A percentile compares a stretch with the other conserved stretches of the same genome.
phyloP scores from a whole-genome alignment of 2,113 vertebrate species.

The Chrysemys picta region DNA sequence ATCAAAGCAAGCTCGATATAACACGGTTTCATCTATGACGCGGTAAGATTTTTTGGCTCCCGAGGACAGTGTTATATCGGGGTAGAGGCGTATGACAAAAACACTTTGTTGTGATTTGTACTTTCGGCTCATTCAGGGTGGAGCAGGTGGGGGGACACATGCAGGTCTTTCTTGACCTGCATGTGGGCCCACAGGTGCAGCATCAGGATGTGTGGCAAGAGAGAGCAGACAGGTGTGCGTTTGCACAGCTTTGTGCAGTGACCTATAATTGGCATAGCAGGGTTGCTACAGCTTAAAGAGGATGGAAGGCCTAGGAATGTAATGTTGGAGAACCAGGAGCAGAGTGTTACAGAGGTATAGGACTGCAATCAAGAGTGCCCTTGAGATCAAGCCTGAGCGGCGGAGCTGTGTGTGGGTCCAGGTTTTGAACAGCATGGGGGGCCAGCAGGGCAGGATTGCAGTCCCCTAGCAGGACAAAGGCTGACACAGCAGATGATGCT shows the following conservation, averaged over 20 bases:
- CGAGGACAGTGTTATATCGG: too few species aligned
- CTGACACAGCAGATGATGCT: not conserved
- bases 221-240: rapidly evolving
- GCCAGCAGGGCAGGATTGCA: not conserved
- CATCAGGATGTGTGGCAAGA: rapidly evolving
- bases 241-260: rapidly evolving
- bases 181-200: rapidly evolving
- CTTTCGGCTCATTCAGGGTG: not conserved
- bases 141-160: not conserved
- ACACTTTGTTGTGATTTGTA: not conserved
- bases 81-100: not conserved
- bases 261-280: not conserved
- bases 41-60: too few species aligned
- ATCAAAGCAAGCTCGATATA: too few species aligned
- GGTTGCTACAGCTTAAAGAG: not conserved
- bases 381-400: not conserved
- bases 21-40: too few species aligned
- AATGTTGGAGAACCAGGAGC: constrained; percentile 29
- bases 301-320: rapidly evolving
- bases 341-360: not conserved
- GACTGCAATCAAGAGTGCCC: not conserved
- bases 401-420: not conserved
- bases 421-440: not conserved
- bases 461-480: not conserved
- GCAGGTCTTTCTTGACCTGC: not conserved